Percentiles rank a stretch among this genome's conserved stretches.
Evolutionary conservation across 2,113 vertebrate genomes (phyloP).

Genomic region (Neotoma lepida): DNA sequence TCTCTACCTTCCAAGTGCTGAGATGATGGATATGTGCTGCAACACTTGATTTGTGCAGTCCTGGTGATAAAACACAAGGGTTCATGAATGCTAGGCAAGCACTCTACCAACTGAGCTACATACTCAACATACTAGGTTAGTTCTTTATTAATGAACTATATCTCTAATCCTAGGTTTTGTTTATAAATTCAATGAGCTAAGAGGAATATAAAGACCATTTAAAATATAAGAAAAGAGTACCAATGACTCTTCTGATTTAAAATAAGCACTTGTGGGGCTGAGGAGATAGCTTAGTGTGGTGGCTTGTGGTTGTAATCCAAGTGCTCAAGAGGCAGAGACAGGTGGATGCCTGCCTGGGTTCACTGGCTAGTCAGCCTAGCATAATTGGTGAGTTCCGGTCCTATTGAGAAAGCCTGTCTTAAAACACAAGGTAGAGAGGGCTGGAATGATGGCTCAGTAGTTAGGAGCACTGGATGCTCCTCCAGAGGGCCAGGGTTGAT

Average conservation of each 20-base stretch:
- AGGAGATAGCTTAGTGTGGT: not conserved
- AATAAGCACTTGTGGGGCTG: not conserved
- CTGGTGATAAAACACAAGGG: not conserved
- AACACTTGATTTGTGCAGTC: not conserved
- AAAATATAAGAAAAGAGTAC: conserved; percentile 38
- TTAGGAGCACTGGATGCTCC: not conserved
- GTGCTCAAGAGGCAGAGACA: not conserved
- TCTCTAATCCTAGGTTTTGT: conserved; percentile 8
- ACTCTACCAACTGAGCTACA: not conserved
- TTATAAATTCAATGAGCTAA: conserved; percentile 53
- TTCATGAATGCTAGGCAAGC: too few relatives aligned
- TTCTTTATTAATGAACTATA: not conserved
- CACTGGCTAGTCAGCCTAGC: not conserved
- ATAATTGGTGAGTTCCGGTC: not conserved
- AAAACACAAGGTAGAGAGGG: not conserved
- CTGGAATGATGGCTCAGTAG: not conserved
- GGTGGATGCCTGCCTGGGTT: not conserved
- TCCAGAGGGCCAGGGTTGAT: not conserved
- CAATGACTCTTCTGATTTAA: conserved; percentile 40
- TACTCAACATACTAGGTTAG: not conserved
- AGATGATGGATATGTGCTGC: not conserved
- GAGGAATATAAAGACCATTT: conserved; percentile 15
- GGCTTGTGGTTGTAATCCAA: not conserved
- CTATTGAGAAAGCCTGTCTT: not conserved
- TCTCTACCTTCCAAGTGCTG: not conserved